Evolutionary conservation across 2,113 vertebrate species (phyloP).

Genomic region (Hucho hucho): DNA sequence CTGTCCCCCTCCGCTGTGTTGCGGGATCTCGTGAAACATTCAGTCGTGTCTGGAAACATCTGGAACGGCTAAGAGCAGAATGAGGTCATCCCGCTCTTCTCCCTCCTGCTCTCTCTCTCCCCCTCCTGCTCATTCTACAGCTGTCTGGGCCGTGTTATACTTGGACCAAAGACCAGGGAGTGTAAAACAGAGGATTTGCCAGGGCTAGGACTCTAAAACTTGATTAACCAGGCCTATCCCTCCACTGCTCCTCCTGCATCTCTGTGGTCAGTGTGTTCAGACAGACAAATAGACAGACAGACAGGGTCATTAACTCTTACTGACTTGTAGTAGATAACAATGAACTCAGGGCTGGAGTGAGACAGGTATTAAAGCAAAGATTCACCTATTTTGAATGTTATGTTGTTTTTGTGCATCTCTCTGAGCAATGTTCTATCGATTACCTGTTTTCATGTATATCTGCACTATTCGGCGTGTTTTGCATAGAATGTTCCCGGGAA

Average conservation of each 20-base stretch:
- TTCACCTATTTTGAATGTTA: too few relatives aligned
- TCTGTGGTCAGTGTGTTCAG: slow-evolving; percentile 24
- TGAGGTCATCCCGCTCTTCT: slow-evolving; percentile 44
- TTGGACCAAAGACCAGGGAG: background rate
- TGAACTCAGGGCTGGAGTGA: background rate
- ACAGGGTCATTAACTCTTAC: background rate
- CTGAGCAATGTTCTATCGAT: too few relatives aligned
- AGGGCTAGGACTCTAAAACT: background rate
- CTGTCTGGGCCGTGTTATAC: too few relatives aligned
- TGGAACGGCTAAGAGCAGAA: slow-evolving; percentile 25
- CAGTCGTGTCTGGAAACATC: slow-evolving; percentile 51
- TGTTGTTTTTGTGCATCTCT: too few relatives aligned
- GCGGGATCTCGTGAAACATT: slow-evolving; percentile 35
- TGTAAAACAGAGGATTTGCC: background rate
- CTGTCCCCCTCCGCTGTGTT: slow-evolving; percentile 2
- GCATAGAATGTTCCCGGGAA: too few relatives aligned
- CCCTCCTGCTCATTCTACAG: background rate
- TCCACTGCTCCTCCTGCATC: background rate
- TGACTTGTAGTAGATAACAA: background rate
- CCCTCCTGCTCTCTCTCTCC: background rate
- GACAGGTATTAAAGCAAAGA: background rate
- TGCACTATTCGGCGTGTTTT: too few relatives aligned
- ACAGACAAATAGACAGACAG: slow-evolving; percentile 1
- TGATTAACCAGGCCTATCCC: background rate
- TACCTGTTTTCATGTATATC: too few relatives aligned